phyloP scores from a whole-genome alignment of 2,888 invertebrate species.

The Volucella zonaria region DNA sequence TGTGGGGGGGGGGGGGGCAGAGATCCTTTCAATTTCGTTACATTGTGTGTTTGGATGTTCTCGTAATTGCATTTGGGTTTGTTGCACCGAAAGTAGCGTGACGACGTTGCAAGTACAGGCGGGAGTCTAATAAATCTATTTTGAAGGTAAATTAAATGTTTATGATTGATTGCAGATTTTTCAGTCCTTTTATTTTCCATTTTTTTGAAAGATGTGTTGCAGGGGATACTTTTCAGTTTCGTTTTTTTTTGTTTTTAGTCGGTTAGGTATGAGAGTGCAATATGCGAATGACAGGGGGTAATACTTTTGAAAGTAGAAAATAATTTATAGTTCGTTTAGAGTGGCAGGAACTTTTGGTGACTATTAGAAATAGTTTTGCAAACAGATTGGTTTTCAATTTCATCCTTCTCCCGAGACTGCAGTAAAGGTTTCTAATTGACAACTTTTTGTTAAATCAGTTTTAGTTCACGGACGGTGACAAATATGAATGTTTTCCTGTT shows the following conservation, averaged over 20 bases:
- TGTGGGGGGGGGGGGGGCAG: background rate
- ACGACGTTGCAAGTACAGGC: conserved; percentile 35
- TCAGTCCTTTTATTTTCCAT: background rate
- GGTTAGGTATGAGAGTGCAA: background rate
- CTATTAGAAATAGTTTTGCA: conserved; percentile 7
- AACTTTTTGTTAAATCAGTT: no score
- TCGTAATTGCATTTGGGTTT: conserved; percentile 38
- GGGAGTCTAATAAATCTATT: conserved; percentile 61
- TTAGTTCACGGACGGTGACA: no score
- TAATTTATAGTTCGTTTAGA: conserved; percentile 25
- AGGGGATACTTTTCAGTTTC: conserved; percentile 28
- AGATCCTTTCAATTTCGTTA: conserved; percentile 32
- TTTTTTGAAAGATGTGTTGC: background rate
- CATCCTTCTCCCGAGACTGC: background rate
- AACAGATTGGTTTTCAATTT: background rate
- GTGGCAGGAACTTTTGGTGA: background rate
- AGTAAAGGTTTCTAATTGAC: no score
- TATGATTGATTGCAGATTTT: conserved; percentile 67
- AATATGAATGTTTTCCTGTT: no score
- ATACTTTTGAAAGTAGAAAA: conserved; percentile 52
- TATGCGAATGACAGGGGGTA: conserved; percentile 22
- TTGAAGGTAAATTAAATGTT: conserved; percentile 70
- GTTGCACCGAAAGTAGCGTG: background rate
- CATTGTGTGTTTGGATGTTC: conserved; percentile 17
- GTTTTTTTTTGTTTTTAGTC: background rate